phyloP scores from a whole-genome alignment of 2,113 vertebrate genomes.

The Tyrannus savana region DNA sequence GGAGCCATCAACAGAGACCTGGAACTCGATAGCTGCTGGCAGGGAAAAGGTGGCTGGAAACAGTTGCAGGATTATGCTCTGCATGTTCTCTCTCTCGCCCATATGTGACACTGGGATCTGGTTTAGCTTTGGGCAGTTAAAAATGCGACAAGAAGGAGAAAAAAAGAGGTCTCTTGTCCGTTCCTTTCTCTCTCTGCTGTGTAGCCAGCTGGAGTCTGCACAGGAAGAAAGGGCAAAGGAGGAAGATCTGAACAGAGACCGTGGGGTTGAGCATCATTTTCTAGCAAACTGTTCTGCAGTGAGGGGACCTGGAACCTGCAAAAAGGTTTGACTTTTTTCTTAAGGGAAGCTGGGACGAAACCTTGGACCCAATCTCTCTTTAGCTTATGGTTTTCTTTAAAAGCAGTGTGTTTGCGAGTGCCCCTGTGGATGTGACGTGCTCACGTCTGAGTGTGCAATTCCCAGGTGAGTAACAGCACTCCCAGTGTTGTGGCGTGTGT shows the following conservation, averaged over 20 bases:
- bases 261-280: neutral
- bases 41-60: neutral
- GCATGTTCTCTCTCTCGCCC: neutral
- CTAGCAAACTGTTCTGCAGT: neutral
- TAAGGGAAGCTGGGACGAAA: neutral
- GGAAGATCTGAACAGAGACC: neutral
- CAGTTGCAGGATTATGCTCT: neutral
- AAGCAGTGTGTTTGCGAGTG: fast-evolving
- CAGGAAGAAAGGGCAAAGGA: neutral
- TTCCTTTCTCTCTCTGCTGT: neutral
- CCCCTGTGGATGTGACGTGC: neutral
- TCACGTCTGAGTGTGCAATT: neutral
- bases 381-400: neutral
- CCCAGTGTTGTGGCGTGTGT: neutral
- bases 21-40: neutral
- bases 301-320: neutral
- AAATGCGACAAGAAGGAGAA: neutral
- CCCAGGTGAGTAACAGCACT: neutral
- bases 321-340: neutral
- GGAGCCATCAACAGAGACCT: neutral
- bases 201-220: neutral
- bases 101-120: neutral
- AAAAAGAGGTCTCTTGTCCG: neutral
- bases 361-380: fast-evolving
- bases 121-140: neutral